phyloP scores from a whole-genome alignment of 2,797 vertebrate genomes.

The Echeneis naucrates region DNA sequence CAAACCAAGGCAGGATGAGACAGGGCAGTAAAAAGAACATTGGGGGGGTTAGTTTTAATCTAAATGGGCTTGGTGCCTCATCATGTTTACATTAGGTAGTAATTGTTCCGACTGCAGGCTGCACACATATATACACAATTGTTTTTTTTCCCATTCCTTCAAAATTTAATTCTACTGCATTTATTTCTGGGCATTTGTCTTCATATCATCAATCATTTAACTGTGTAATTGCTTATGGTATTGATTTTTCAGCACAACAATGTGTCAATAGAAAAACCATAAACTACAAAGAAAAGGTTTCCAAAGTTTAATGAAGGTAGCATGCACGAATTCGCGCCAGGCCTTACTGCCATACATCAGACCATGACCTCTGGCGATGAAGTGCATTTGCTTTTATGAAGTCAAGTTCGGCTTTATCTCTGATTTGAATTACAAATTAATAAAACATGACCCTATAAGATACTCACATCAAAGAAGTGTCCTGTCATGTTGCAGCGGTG shows the following conservation, averaged over 20 bases:
- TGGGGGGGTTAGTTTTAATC: neutral
- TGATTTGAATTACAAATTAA: neutral
- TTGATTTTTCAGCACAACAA: neutral
- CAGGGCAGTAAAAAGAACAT: neutral
- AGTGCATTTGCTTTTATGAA: neutral
- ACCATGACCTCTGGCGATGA: neutral
- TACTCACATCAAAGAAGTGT: constrained; percentile 93
- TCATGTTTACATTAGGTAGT: constrained; percentile 7
- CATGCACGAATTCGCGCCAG: neutral
- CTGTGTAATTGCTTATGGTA: neutral
- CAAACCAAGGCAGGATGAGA: neutral
- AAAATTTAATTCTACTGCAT: neutral
- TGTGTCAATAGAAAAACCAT: no score
- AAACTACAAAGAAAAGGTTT: no score
- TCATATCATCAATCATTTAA: neutral
- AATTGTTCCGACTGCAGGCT: neutral
- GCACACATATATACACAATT: neutral
- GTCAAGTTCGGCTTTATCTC: neutral
- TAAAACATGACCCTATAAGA: neutral
- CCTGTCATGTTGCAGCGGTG: constrained; percentile 91
- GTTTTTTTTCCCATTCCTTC: neutral
- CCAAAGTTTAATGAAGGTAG: neutral
- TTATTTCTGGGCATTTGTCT: neutral
- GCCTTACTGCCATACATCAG: no score
- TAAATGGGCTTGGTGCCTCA: neutral